Base-by-base conservation (phyloP, 1,140 invertebrate genomes). In the Magallana ariakensis region DNA sequence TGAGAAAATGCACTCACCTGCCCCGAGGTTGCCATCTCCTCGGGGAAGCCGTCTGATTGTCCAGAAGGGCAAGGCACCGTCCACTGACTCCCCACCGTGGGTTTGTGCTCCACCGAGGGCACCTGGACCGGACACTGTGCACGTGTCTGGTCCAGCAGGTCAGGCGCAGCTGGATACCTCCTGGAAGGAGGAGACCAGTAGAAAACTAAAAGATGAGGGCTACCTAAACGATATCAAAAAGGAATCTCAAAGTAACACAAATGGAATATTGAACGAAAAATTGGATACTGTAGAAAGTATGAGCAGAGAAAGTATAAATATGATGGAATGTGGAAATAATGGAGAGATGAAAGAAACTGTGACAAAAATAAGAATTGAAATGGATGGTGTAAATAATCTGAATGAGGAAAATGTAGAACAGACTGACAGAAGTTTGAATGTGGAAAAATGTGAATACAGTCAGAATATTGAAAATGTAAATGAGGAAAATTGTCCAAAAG, bases 141-240 rank as follows among this genome's bases (percentile, higher is more conserved):
- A n/a, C n/a, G n/a, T n/a, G n/a, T n/a, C n/a, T n/a, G n/a, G 33
- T 46, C 33, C 33, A 46, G 33, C 33, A 46, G 33, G 33, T 46
- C 33, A 46, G 33, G 33, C 33, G 33, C 33, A 46, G 33, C 33
- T 46, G 33, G 33, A 46, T 46, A 46, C 33, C 33, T 46, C 33
- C 33, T 2, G 33, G 5, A 46, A 5, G 33, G 5, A 5, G 33
- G 5, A n/a, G 33, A 46, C 33, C 33, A 46, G 58, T n/a, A 60
- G 58, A n/a, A 60, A 16, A 60, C 58, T 60, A 60, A 60, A 60
- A 60, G 58, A 60, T 60, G 58, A 60, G 58, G 58, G 58, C 58
- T 60, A 60, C 58, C n/a, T 60, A 16, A 60, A 60, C 58, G 58
- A 60, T 60, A 60, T 60, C n/a, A 60, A 60, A 60, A 60, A 13